These are phyloP conservation scores for Ptiloglossa arizonensis DNA, from an alignment of 1,140 invertebrate genomes.

Conservation along the genomic window DNA sequence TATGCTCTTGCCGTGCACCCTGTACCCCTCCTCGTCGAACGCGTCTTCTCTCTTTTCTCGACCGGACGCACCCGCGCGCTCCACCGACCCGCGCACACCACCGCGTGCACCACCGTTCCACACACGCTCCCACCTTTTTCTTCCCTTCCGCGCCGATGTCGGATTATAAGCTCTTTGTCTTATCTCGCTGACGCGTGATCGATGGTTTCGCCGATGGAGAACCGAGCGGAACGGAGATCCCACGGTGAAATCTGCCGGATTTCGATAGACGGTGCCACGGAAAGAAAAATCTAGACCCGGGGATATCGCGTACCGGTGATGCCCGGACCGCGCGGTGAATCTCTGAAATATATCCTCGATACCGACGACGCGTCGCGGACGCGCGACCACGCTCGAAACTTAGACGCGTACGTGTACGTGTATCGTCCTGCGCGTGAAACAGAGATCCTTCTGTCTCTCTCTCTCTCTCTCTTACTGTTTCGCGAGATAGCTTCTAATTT, in stretches of 20 bases:
- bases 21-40: too few species aligned
- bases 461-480: too few species aligned
- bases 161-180: conserved; percentile 62
- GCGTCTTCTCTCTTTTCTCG: neutral
- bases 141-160: conserved; percentile 43
- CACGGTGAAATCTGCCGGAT: conserved; percentile 24
- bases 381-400: too few species aligned
- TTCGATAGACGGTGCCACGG: conserved; percentile 11
- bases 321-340: too few species aligned
- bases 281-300: conserved; percentile 6
- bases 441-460: too few species aligned
- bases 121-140: neutral
- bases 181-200: conserved; percentile 62
- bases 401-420: too few species aligned
- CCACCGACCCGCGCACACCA: neutral
- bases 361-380: too few species aligned
- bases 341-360: neutral
- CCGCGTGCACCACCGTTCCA: neutral
- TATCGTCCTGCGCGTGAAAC: too few species aligned
- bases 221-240: conserved; percentile 10
- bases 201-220: conserved; percentile 35
- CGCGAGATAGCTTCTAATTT: neutral
- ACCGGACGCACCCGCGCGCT: neutral
- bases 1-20: neutral
- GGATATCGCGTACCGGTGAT: too few species aligned